phyloP scores from a whole-genome alignment of 1,140 invertebrate genomes.

The Ceratina calcarata region DNA sequence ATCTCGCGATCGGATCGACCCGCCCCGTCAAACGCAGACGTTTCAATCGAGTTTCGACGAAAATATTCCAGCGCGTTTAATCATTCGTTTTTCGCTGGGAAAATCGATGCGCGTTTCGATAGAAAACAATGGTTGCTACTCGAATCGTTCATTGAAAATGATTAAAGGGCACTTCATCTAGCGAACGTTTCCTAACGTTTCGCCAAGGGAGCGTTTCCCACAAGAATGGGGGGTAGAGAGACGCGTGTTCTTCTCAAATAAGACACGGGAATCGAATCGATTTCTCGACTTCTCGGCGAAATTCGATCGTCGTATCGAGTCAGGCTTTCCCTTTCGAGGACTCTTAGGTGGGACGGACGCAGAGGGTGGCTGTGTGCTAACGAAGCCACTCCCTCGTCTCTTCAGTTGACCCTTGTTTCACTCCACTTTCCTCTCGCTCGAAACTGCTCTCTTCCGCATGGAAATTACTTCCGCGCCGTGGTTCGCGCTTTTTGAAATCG shows the following conservation, averaged over 20 bases:
- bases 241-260: neutral
- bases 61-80: neutral
- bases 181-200: conserved; percentile 42
- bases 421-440: conserved; percentile 18
- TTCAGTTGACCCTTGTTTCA: conserved; percentile 41
- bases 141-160: conserved; percentile 48
- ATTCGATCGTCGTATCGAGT: conserved; percentile 60
- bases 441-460: conserved; percentile 43
- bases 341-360: conserved; percentile 28
- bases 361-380: conserved; percentile 42
- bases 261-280: conserved; percentile 32
- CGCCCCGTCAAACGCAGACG: neutral
- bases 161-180: conserved; percentile 54
- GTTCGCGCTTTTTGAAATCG: conserved; percentile 35
- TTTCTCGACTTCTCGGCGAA: conserved; percentile 43
- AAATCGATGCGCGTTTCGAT: neutral
- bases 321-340: conserved; percentile 54
- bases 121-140: conserved; percentile 4
- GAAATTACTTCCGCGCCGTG: conserved; percentile 47
- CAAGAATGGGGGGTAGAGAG: conserved; percentile 8
- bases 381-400: conserved; percentile 53
- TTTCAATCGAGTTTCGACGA: neutral
- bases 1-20: conserved; percentile 10
- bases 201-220: conserved; percentile 40
- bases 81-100: neutral